A percentile compares a stretch with the other conserved stretches of the same genome.
phyloP scores from a whole-genome alignment of 2,113 vertebrate species.

The Sarotherodon lohbergeri region DNA sequence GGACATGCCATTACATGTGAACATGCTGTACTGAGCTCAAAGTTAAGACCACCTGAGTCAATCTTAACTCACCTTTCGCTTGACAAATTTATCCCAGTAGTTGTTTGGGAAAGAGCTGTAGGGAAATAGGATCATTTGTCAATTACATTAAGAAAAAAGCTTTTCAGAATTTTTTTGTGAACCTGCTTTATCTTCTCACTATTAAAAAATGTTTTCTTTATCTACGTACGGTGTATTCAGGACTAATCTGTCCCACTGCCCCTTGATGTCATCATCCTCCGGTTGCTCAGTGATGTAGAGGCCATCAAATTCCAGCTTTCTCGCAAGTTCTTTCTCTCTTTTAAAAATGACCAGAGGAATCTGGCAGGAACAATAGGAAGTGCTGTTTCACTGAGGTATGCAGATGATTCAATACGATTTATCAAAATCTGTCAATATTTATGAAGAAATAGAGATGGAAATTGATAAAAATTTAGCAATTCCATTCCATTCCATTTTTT shows the following conservation, averaged over 20 bases:
- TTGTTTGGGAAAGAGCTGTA: constrained; percentile 89
- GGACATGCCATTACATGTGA: neutral
- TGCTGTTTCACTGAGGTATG: neutral
- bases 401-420: neutral
- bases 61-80: constrained; percentile 80
- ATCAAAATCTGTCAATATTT: neutral
- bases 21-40: neutral
- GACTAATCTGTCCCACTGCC: constrained; percentile 90
- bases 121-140: neutral
- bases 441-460: neutral
- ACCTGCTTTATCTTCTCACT: neutral
- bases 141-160: neutral
- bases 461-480: neutral
- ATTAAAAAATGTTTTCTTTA: neutral
- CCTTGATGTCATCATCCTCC: constrained; percentile 89
- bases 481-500: neutral
- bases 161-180: neutral
- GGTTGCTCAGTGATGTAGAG: constrained; percentile 91
- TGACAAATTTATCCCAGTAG: constrained; percentile 96
- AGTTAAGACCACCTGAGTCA: neutral
- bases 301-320: constrained; percentile 90
- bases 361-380: constrained; percentile 46
- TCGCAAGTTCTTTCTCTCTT: constrained; percentile 89
- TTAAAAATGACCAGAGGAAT: constrained; percentile 92
- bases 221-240: constrained; percentile 84